These are phyloP conservation scores for Psix sp. DNA, from an alignment of 1,140 invertebrate genomes.

Conservation along the genomic window DNA sequence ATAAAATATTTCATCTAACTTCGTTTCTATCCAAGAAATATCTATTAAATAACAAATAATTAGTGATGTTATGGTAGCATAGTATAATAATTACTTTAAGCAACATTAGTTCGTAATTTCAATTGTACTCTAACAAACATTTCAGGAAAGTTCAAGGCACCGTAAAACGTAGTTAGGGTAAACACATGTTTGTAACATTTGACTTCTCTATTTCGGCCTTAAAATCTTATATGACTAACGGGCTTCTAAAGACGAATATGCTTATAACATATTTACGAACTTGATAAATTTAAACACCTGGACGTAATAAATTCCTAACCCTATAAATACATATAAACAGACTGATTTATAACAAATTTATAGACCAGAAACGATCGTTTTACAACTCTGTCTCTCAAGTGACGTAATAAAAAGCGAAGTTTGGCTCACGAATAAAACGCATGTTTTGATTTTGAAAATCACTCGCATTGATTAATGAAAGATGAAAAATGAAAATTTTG, in stretches of 20 bases:
- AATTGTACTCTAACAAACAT: slow-evolving; percentile 48
- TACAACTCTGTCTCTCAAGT: too few relatives aligned
- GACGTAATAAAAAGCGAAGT: too few relatives aligned
- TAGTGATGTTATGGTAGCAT: neutral
- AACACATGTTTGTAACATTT: slow-evolving; percentile 45
- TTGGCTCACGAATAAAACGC: too few relatives aligned
- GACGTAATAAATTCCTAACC: slow-evolving; percentile 34
- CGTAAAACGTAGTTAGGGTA: slow-evolving; percentile 48
- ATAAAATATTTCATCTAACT: too few relatives aligned
- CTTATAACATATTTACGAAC: slow-evolving; percentile 37
- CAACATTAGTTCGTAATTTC: slow-evolving; percentile 26
- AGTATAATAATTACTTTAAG: slow-evolving; percentile 19
- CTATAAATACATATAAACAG: slow-evolving; percentile 37
- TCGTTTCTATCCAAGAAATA: too few relatives aligned
- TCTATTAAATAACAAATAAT: neutral
- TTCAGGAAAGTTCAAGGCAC: slow-evolving; percentile 44
- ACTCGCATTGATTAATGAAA: too few relatives aligned
- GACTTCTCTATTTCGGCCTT: slow-evolving; percentile 41
- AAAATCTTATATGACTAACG: slow-evolving; percentile 42
- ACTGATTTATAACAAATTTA: slow-evolving; percentile 43
- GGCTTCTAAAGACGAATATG: slow-evolving; percentile 34
- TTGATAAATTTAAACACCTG: slow-evolving; percentile 33
- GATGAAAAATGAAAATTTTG: too few relatives aligned
- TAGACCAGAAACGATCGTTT: slow-evolving; percentile 26
- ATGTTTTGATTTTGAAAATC: too few relatives aligned